Evolutionary conservation across 2,888 invertebrate species (phyloP), one percentile per base, ranked within the genome.

Genomic region (Ormia ochracea): DNA sequence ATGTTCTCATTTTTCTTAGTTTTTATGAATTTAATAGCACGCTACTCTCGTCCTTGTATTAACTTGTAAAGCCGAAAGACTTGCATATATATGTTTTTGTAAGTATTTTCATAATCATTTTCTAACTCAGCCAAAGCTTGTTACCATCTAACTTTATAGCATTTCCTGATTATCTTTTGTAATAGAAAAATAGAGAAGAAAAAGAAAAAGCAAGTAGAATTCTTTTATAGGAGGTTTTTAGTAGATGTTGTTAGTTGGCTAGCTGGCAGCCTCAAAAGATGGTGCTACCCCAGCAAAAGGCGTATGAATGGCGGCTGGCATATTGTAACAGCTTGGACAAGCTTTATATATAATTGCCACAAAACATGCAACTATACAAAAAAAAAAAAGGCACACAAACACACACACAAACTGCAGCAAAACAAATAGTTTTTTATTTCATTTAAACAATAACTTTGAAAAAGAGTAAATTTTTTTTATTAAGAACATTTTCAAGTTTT

Each of bases 331-430:
- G 72, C 72, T 70, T 66, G 78, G 74, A 75, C 74, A 72, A 74
- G 68, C 75, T 78, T 78, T 73, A 68, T 48, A 78, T 82, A 78
- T 80, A 80, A 82, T 82, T 82, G 80, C 80, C 75, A 66, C 45
- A 78, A 73, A 77, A 75, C 82, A 82, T 82, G 82, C 82, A 82
- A 82, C 78, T 66, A 23, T 48, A 26, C 43, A 23, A 38, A 56
- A 43, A 56, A 19, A 28, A 38, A 10, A 9, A 17, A n/a, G n/a
- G n/a, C n/a, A n/a, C n/a, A n/a, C n/a, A n/a, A n/a, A n/a, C n/a
- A n/a, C n/a, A n/a, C n/a, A n/a, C n/a, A n/a, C n/a, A n/a, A n/a
- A 5, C 1, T 19, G 9, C 2, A 26, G 36, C 50, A 65, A 65
- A 36, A 52, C 12, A 26, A 38, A 65, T 63, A 14, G 4, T 45